Base-by-base conservation (phyloP, 2,797 vertebrate genomes). In the Coluber constrictor region DNA sequence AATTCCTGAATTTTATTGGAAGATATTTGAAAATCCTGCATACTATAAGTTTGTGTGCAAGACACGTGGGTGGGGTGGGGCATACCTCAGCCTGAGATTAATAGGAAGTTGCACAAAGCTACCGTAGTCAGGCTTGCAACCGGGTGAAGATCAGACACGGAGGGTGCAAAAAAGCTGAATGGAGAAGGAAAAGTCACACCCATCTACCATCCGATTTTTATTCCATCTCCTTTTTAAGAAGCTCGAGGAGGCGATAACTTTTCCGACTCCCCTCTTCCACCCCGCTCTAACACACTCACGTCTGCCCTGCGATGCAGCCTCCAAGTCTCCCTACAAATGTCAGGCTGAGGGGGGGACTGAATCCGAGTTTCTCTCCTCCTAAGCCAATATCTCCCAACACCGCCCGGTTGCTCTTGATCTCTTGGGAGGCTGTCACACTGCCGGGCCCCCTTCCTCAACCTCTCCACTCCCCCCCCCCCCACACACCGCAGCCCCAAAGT, bases 391-490 rank as follows among this genome's bases (percentile, higher is more conserved):
- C 18, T 79, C 16, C 70, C 70, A 20, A 25, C 60, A 63, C 11
- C 66, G 37, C 13, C 47, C 60, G 27, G 15, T 66, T 61, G 16
- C 15, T 29, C 7, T 89, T 29, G 59, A 51, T 18, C 20, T 13
- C 51, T 23, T 0, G 20, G 63, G 54, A 3, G 63, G 10, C 20
- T 51, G 13, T 16, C 7, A 0, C 3, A 1, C 16, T 1, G 5
- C 8, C 20, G 7, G 1, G 25, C 60, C 0, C 60, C 11, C 4
- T 20, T 13, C 16, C 9, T 70, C 15, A 3, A 4, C 8, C 8
- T 0, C 13, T 12, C 32, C 5, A 23, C 0, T 9, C 9, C 8
- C 8, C 51, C 0, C 2, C 6, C 11, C 37, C 37, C 37, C 37
- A 37, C 37, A 37, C 37, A 37, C 56, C 0, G 0, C 10, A 60